Base-by-base conservation (phyloP, 2,888 invertebrate genomes). In the Tetranychus truncatus region DNA sequence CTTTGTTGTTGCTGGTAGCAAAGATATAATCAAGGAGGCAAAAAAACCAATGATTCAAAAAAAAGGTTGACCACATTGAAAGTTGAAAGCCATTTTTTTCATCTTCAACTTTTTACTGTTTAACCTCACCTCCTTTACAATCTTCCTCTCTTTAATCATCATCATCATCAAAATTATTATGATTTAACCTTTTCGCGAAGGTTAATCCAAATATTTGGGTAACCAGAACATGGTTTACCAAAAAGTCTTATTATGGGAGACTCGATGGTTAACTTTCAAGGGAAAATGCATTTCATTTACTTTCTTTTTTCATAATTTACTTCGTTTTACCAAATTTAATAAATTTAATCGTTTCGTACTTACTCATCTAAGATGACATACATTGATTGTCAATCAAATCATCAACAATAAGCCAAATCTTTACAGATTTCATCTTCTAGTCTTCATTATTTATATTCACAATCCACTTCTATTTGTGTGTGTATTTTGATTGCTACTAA, bases 161-260 rank as follows among this genome's bases (percentile, higher is more conserved):
- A 55, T 55, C 15, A 15, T 55, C 55, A 9, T 55, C 15, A 15
- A 15, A 6, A 55, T 15, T 15, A 9, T 55, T 34, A 34, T 34
- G 34, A 55, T 55, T 55, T 55, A 55, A 55, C 55, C 15, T 15
- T 55, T 34, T 3, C 2, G 34, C 34, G 15, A 55, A 55, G 55
- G 55, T 55, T 55, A 55, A 55, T 55, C 55, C 55, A 55, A 55
- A 55, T 55, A 55, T 55, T 55, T 55, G 55, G 55, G 55, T 55
- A 55, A 55, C 15, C 55, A 15, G 55, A 55, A 55, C 55, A 55
- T 55, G 7, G 6, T 55, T 55, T 9, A 55, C 6, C 11, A 55
- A 55, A 46, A 55, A 55, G 15, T 6, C 15, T 55, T 55, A 15
- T 9, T 15, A 55, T 55, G 55, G 15, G 55, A 55, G 9, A 15